Conservation (phyloP, 2,888 invertebrate species). For the Epinotia demarniana region DNA sequence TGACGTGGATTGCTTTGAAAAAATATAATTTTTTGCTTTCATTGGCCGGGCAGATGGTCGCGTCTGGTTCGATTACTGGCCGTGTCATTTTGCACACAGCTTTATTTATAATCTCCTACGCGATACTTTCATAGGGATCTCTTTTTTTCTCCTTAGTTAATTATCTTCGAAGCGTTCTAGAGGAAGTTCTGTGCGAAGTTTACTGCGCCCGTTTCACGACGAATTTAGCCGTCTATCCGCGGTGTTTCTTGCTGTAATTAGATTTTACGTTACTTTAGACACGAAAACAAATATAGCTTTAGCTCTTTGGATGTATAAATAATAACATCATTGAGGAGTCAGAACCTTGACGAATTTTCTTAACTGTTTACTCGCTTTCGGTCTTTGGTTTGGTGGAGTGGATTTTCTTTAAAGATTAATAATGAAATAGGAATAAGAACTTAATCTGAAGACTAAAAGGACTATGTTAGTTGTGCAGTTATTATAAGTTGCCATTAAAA, state of each 20-base stretch:
- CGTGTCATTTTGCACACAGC: conserved; percentile 73
- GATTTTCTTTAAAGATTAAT: neutral
- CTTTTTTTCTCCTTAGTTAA: conserved; percentile 54
- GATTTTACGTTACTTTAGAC: conserved; percentile 35
- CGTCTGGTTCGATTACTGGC: conserved; percentile 75
- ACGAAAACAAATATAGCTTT: conserved; percentile 30
- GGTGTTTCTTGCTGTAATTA: conserved; percentile 35
- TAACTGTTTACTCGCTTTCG: neutral
- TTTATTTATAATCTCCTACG: conserved; percentile 75
- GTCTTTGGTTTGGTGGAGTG: neutral
- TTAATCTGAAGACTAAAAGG: neutral
- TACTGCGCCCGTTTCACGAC: conserved; percentile 23
- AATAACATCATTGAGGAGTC: conserved; percentile 8
- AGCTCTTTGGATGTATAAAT: conserved; percentile 24
- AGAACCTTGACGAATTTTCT: neutral
- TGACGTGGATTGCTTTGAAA: conserved; percentile 76
- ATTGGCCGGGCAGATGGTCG: conserved; percentile 74
- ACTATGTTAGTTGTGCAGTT: neutral
- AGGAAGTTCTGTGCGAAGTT: conserved; percentile 28
- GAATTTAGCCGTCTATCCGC: conserved; percentile 27
- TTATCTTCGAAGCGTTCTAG: conserved; percentile 52
- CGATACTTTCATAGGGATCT: conserved; percentile 67
- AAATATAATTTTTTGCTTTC: conserved; percentile 68
- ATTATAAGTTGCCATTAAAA: neutral
- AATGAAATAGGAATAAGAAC: too few relatives aligned